Base-by-base conservation (phyloP, 2,888 invertebrate genomes). In the Hecatera dysodea region DNA sequence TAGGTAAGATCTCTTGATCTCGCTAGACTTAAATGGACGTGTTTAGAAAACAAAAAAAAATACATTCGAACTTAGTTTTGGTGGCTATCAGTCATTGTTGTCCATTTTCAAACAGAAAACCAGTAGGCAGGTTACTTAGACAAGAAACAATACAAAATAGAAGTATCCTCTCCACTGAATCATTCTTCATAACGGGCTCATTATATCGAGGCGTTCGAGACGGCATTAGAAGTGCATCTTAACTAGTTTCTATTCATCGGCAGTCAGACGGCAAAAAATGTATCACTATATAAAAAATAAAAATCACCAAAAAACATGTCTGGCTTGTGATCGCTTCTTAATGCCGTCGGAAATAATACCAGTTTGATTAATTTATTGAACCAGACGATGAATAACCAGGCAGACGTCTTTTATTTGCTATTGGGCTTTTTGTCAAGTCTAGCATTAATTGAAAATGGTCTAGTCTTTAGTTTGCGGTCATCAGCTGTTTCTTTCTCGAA, bases 311-410 rank as follows among this genome's bases (percentile, higher is more conserved):
- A 79, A 81, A 82, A 81, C 65, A 55, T 68, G 80, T 83, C 82
- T 78, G 63, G 74, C 66, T 33, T 52, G 71, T 57, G 65, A 67
- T 65, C 62, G 52, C 66, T 67, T 78, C 72, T 72, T 82, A 80
- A 78, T 84, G 70, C 64, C 67, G 50, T 80, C 74, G 78, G 72
- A 77, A 80, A 81, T 80, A 75, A 81, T 76, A 76, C 75, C 67
- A 56, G 81, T 80, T 75, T 78, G 60, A 78, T 78, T 75, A 75
- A 67, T 80, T 80, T 75, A 74, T 67, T 66, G 60, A 59, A 57
- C 69, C 67, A 76, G 70, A 63, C 71, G 62, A 46, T 66, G 60
- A 52, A 78, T 62, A 71, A 33, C 44, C 22, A 59, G 39, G 19
- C 24, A 24, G 42, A 24, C n/a, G 29, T 59, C 17, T 61, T 80